Conservation (phyloP, 2,888 invertebrate species). For the Calephelis perditalis region DNA sequence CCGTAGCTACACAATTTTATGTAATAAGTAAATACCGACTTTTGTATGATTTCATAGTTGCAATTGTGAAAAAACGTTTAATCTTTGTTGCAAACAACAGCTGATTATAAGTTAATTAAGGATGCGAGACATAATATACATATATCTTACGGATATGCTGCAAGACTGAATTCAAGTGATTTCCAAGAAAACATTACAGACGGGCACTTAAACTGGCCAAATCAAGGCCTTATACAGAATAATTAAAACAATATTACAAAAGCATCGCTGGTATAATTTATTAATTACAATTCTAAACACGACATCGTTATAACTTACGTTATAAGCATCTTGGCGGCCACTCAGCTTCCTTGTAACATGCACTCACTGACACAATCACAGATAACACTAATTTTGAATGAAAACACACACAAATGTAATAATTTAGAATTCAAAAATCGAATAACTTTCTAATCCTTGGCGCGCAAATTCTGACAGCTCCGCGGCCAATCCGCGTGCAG, state of each 20-base stretch:
- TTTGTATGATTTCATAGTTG: too few relatives aligned
- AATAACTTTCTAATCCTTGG: constrained; percentile 56
- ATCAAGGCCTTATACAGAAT: constrained; percentile 7
- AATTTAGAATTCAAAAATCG: constrained; percentile 33
- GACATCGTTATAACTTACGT: constrained; percentile 53
- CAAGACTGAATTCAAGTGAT: not conserved
- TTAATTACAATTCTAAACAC: constrained; percentile 42
- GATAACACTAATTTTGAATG: constrained; percentile 36
- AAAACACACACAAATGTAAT: constrained; percentile 43
- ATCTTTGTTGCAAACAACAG: too few relatives aligned
- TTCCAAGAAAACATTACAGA: constrained; percentile 10
- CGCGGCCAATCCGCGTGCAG: constrained; percentile 44
- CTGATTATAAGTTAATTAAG: too few relatives aligned
- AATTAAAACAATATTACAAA: constrained; percentile 15
- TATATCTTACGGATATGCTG: constrained; percentile 7
- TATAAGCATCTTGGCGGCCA: constrained; percentile 63
- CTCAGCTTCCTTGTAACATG: constrained; percentile 39
- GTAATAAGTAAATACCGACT: too few relatives aligned
- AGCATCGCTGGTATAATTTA: constrained; percentile 25
- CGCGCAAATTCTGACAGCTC: constrained; percentile 41
- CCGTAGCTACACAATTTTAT: too few relatives aligned
- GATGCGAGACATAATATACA: not conserved
- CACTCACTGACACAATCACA: constrained; percentile 60
- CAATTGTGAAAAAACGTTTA: too few relatives aligned
- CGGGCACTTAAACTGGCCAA: constrained; percentile 2